phyloP scores from a whole-genome alignment of 2,888 invertebrate species.

The Stratiomys singularior region DNA sequence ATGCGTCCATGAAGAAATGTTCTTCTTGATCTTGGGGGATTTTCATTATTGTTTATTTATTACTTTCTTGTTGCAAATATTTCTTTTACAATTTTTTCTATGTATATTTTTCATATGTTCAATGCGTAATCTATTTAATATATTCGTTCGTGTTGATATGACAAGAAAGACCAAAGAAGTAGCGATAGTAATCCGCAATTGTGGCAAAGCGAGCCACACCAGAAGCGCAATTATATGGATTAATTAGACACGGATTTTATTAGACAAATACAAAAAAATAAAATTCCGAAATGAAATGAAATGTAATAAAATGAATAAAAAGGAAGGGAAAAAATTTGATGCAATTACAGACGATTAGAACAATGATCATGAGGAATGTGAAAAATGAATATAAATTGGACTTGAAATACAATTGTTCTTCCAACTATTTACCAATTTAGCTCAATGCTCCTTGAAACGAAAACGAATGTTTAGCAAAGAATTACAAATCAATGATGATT shows the following conservation, averaged over 20 bases:
- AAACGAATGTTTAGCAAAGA: no score
- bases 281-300: no score
- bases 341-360: no score
- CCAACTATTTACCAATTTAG: no score
- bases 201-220: not conserved
- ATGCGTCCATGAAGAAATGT: conserved; percentile 7
- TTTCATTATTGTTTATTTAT: not conserved
- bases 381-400: no score
- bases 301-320: no score
- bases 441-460: no score
- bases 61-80: not conserved
- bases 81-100: not conserved
- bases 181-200: not conserved
- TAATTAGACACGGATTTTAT: not conserved
- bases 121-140: conserved; percentile 3
- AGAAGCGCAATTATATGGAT: not conserved
- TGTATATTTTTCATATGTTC: not conserved
- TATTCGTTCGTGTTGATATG: not conserved
- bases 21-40: conserved; percentile 12
- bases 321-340: no score
- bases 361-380: no score
- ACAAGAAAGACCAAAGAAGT: not conserved
- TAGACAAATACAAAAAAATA: no score
- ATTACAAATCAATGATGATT: no score
- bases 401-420: no score